Evolutionary conservation across 2,113 vertebrate species (phyloP).

Genomic region (Caranx melampygus): DNA sequence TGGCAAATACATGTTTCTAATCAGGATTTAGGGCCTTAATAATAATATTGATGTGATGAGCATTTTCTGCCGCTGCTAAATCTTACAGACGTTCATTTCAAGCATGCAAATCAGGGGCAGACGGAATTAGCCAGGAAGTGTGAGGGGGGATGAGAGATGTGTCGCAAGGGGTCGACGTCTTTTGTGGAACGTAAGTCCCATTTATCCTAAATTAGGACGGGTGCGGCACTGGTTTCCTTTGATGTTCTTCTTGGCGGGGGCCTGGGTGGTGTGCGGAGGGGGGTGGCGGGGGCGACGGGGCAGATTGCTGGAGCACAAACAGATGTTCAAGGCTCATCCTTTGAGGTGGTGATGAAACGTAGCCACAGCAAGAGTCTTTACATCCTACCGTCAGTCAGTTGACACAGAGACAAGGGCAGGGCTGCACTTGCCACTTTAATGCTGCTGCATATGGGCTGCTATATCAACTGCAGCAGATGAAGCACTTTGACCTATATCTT

Average conservation of each 20-base stretch:
- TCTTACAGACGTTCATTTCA: conserved; percentile 69
- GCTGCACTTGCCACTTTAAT: conserved; percentile 22
- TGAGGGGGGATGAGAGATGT: conserved; percentile 68
- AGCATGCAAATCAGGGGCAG: conserved; percentile 78
- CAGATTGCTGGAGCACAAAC: conserved; percentile 64
- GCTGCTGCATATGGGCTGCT: background rate
- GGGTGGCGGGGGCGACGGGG: background rate
- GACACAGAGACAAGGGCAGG: conserved; percentile 60
- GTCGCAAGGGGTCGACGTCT: conserved; percentile 74
- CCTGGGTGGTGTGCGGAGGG: conserved; percentile 25
- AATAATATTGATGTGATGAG: conserved; percentile 68
- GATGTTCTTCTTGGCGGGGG: conserved; percentile 76
- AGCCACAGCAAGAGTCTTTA: conserved; percentile 56
- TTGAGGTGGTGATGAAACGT: conserved; percentile 73
- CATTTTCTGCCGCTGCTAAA: conserved; percentile 64
- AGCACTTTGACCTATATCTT: conserved; percentile 35
- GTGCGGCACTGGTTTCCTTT: conserved; percentile 73
- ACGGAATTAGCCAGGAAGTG: conserved; percentile 76
- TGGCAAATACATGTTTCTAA: conserved; percentile 73
- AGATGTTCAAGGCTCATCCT: conserved; percentile 77
- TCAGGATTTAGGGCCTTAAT: conserved; percentile 75
- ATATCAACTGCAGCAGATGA: background rate
- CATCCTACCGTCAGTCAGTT: conserved; percentile 62
- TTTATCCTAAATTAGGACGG: conserved; percentile 83
- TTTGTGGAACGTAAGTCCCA: conserved; percentile 82